Evolutionary conservation across 2,888 invertebrate genomes (phyloP), one percentile per base, ranked within the genome.

Genomic region (Synergus laeviventris): DNA sequence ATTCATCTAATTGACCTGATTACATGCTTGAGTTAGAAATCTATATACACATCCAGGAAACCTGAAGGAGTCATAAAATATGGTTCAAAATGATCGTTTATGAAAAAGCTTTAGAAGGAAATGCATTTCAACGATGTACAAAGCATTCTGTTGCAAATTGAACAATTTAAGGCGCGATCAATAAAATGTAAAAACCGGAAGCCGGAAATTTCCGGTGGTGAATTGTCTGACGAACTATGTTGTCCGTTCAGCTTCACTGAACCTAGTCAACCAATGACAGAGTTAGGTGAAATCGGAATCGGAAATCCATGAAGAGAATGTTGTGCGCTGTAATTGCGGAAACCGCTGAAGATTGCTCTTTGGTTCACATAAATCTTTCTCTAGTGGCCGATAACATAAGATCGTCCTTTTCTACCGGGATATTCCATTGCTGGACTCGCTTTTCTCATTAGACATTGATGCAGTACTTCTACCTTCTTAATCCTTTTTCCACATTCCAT

Each of bases 371-470:
- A 79, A 79, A 81, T 78, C 73, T 78, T 49, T 66, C 61, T 64
- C 75, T 38, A 54, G 62, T 70, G 75, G 78, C 76, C 80, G 78
- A 78, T 80, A 78, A 77, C 76, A 76, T 75, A 73, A 76, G 66
- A 75, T 76, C 74, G 78, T 62, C 64, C 75, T 73, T 45, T 62
- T 73, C 70, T 75, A 73, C 75, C 49, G 64, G 79, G 77, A 74
- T 75, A 79, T 73, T 77, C 78, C 74, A 75, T 64, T 79, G 45
- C 70, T 74, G 74, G 70, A 70, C 49, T 75, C 42, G 80, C 79
- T 64, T 79, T 77, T 79, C 81, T 81, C 82, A 81, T 82, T 82
- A 82, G 82, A 82, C 77, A 74, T 75, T 76, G 81, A 79, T 74
- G 75, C 74, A 76, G 49, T 75, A 73, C 24, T 49, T 4, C 64